Evolutionary conservation across 2,113 vertebrate genomes (phyloP).

Genomic region (Grallaria varia): DNA sequence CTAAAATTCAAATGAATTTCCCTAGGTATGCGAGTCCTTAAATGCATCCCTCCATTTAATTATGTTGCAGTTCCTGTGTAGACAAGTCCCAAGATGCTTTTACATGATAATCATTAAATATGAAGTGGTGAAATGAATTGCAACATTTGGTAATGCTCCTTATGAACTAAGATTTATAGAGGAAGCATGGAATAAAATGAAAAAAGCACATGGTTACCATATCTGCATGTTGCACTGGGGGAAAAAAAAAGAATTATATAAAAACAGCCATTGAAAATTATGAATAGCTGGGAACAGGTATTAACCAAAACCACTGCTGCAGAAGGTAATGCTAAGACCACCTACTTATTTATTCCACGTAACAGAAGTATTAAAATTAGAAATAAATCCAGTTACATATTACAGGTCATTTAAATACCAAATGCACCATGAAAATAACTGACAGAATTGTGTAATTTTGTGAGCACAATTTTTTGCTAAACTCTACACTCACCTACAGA

Average conservation of each 20-base stretch:
- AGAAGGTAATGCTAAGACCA: not conserved
- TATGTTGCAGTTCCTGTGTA: not conserved
- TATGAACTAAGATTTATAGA: conserved; percentile 1
- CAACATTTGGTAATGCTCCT: not conserved
- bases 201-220: not conserved
- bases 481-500: not conserved
- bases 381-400: not conserved
- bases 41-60: not conserved
- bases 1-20: not conserved
- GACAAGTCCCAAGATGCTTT: conserved; percentile 23
- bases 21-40: not conserved
- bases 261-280: not conserved
- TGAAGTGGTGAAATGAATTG: conserved; percentile 17
- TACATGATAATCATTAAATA: conserved; percentile 5
- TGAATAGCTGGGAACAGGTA: not conserved
- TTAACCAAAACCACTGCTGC: not conserved
- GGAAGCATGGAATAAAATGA: not conserved
- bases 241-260: not conserved
- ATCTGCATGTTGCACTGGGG: not conserved
- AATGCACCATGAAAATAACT: not conserved
- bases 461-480: not conserved
- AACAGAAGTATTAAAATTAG: not conserved
- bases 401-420: not conserved
- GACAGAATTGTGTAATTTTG: not conserved
- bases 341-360: not conserved